Base-by-base conservation (phyloP, 1,140 invertebrate genomes). In the Trichoplusia ni region DNA sequence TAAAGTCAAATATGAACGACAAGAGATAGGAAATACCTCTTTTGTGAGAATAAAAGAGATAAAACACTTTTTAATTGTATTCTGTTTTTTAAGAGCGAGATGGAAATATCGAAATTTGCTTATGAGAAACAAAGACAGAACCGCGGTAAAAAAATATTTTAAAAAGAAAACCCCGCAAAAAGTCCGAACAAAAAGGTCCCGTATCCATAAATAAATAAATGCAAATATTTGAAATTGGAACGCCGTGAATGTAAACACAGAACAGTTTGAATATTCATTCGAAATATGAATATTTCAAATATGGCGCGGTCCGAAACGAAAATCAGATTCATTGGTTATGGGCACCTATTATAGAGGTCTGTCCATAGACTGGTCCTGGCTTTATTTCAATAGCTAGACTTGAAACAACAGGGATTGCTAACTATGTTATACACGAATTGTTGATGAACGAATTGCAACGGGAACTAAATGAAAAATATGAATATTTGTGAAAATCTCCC, bases 151-250 rank as follows among this genome's bases (percentile, higher is more conserved):
- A 14, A 40, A 40, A 40, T 31, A 21, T 42, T 58, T 58, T 71
- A 64, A 42, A 67, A 67, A 65, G 38, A 54, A 65, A 69, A 65
- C 49, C 44, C 61, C 31, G 58, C 21, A 37, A 54, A 56, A 58
- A 58, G 27, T 44, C 16, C 42, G 13, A 60, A 60, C 56, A 60
- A 69, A 69, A 72, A 76, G 72, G 65, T 67, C 64, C 61, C 29
- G 59, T 72, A 69, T 69, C 63, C 65, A 69, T 60, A 73, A 74
- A 77, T 69, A 72, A 75, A 75, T 74, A 72, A 75, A 78, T 78
- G 73, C 72, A 78, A 77, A 78, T 75, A 78, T 78, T 78, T 69
- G 72, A 67, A 78, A 75, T 78, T 73, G 73, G 73, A 71, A 72
- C 69, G 67, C 53, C 69, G 67, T 76, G 75, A 81, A 79, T 82